These are phyloP conservation scores for Catagonus wagneri DNA, from an alignment of 2,113 vertebrate genomes.

Conservation along the genomic window DNA sequence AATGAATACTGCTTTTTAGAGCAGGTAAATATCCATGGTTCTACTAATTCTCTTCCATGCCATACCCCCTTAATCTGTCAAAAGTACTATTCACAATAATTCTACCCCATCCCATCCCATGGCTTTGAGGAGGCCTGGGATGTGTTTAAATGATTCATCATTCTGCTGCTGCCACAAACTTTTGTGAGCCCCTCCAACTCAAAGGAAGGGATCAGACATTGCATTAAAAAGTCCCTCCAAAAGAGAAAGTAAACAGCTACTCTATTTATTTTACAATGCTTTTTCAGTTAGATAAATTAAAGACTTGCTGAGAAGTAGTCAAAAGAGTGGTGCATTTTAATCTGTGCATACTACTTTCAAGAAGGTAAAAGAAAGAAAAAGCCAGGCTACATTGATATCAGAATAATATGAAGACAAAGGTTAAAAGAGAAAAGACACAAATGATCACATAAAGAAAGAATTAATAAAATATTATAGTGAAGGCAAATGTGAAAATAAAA, in stretches of 20 bases:
- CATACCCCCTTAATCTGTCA: not conserved
- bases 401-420: not conserved
- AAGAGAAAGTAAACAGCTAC: not conserved
- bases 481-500: not conserved
- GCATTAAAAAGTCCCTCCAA: not conserved
- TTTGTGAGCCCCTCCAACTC: not conserved
- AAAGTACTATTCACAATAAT: not conserved
- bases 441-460: not conserved
- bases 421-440: not conserved
- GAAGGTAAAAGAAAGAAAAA: not conserved
- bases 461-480: not conserved
- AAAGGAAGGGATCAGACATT: not conserved
- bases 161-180: not conserved
- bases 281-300: not conserved
- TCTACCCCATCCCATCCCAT: not conserved
- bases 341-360: not conserved
- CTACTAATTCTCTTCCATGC: not conserved
- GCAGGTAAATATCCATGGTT: not conserved
- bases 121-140: not conserved
- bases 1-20: not conserved
- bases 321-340: not conserved
- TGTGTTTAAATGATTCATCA: not conserved
- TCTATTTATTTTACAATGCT: not conserved
- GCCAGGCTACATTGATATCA: not conserved
- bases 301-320: not conserved